Evolutionary conservation across 2,797 vertebrate species (phyloP), one percentile per base, ranked within the genome.

Genomic region (Lycodopsis pacificus): DNA sequence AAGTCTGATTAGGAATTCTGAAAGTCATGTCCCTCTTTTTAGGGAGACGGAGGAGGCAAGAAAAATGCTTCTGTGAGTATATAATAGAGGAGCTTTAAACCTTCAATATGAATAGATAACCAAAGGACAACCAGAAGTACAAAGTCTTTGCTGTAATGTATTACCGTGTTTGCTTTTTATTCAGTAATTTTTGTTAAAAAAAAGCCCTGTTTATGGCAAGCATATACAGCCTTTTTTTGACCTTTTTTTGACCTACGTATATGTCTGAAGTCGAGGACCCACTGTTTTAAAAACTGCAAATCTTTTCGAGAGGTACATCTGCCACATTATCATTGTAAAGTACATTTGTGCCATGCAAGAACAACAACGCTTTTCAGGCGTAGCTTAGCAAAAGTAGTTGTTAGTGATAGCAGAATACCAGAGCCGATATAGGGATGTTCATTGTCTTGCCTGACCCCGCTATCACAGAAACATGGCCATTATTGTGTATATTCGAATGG

Each of bases 1-100:
- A 75, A 56, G 19, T 57, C 20, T 56, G 54, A 74, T 66, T 59
- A 77, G 19, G 38, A 15, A 49, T 58, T 68, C 19, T 36, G 25
- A 42, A 71, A 58, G 40, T 20, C 51, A 38, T 27, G 13, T 22
- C 7, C 3, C 22, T 53, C n/a, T 13, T 27, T 32, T 27, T 32
- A 25, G 15, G 6, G n/a, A 11, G 36, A 51, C 15, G 32, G 32
- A 57, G 2, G 9, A 72, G 34, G 12, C 36, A 36, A 53, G 46
- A 56, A 25, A 42, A 57, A 38, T 17, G 59, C 13, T 2, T 38
- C 56, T 59, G n/a, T 22, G 25, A 27, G 30, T 38, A 42, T 19
- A 40, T 27, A n/a, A n/a, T n/a, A 44, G 14, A 10, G 30, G 15
- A 57, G 8, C 59, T 63, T 48, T 48, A 71, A 49, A 36, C 44